Base-by-base conservation (phyloP, 2,113 vertebrate genomes). In the Cinclus mexicanus region DNA sequence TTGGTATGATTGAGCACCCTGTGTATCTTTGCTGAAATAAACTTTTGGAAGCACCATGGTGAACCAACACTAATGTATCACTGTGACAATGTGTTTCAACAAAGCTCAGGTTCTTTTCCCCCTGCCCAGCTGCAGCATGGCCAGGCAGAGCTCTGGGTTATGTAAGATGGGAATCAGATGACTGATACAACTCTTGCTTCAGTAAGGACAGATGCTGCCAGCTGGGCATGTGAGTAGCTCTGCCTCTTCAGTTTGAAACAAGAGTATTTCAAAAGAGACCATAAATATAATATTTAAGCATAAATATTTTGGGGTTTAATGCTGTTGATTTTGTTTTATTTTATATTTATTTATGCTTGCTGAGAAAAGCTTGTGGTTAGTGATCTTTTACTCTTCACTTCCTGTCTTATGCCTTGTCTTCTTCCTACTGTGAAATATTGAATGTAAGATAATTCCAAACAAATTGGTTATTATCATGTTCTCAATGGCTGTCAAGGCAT, bases 361-460 rank as follows among this genome's bases (percentile, higher is more conserved):
- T 74, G 80, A 47, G 39, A 67, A 96, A 97, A 90, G 10, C 35
- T 67, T 96, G 95, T 90, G 94, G 95, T 97, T 96, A 96, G 67
- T 72, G 57, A 91, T 57, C 89, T 97, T 92, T 94, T 94, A 81
- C 76, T 89, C 74, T 93, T n/a, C 86, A 72, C 79, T 97, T 97
- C 94, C 95, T 95, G 81, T 92, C 60, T 33, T 61, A 94, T 95
- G 94, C 53, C 89, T 87, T 97, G 83, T 75, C 74, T 85, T 93
- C 59, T 78, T 96, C 63, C 77, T 76, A n/a, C 56, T 59, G 37
- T 95, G 95, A 96, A 97, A 96, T 84, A 87, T 63, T 81, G 75
- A 94, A 90, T 72, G 83, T 11, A 2, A 89, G 67, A 85, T 89
- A 91, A 88, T 86, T 31, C 4, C 60, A 89, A 86, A 47, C 80